Evolutionary conservation across 2,888 invertebrate genomes (phyloP).

Genomic region (Pedicia rivosa): DNA sequence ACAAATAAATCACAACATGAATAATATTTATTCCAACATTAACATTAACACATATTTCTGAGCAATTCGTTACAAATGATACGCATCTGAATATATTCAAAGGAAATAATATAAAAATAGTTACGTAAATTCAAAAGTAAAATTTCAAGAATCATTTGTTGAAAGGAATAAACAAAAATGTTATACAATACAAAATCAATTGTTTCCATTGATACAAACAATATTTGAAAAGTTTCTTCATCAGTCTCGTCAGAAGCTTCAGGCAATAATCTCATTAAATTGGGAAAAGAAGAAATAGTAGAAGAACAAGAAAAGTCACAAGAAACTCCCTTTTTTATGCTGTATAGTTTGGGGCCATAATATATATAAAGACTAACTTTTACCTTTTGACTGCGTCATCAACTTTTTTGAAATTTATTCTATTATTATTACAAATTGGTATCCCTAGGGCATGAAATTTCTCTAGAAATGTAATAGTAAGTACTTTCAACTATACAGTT

Average conservation of each 20-base stretch:
- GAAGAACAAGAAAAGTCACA: too few relatives aligned
- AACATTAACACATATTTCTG: too few relatives aligned
- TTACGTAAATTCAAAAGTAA: too few relatives aligned
- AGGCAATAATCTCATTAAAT: conserved; percentile 2
- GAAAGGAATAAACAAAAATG: conserved; percentile 1
- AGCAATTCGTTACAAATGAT: too few relatives aligned
- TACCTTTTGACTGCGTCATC: not conserved
- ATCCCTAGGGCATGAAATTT: conserved; percentile 6
- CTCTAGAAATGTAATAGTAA: conserved; percentile 1
- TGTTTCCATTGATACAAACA: conserved; percentile 4
- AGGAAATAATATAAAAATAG: too few relatives aligned
- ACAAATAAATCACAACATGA: too few relatives aligned
- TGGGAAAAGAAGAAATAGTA: too few relatives aligned
- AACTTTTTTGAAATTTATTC: conserved; percentile 5
- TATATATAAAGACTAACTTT: too few relatives aligned
- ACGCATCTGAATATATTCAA: too few relatives aligned
- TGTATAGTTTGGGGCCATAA: too few relatives aligned
- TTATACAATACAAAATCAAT: conserved; percentile 8
- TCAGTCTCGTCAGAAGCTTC: not conserved
- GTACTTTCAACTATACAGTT: conserved; percentile 8
- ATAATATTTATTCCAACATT: too few relatives aligned
- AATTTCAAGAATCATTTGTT: conserved; percentile 3
- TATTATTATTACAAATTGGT: conserved; percentile 7
- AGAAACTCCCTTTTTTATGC: too few relatives aligned
- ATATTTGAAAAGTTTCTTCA: conserved; percentile 1